A percentile compares a stretch with the other conserved stretches of the same genome.
Evolutionary conservation across 2,888 invertebrate genomes (phyloP).

Genomic region (Trachelus tabidus): DNA sequence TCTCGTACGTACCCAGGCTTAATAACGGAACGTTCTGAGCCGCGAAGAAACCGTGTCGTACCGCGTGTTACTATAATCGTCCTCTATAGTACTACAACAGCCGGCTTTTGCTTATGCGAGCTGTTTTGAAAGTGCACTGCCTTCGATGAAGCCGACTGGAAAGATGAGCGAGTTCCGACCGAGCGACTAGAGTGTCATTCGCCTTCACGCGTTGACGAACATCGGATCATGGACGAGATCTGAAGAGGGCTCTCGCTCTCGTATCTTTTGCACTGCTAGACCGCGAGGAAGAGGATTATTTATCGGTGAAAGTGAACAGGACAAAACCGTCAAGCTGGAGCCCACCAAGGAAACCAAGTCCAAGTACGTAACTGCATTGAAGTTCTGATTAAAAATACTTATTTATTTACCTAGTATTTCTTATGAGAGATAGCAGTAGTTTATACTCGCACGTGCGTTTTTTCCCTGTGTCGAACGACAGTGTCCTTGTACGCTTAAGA

Average conservation of each 20-base stretch:
- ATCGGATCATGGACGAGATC: conserved; percentile 4
- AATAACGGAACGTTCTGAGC: neutral
- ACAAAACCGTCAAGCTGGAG: conserved; percentile 26
- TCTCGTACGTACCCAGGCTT: neutral
- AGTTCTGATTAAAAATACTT: neutral
- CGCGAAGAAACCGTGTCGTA: neutral
- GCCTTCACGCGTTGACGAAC: neutral
- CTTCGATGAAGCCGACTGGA: neutral
- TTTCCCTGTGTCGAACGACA: conserved; percentile 6
- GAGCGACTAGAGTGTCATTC: neutral
- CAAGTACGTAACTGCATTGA: conserved; percentile 26
- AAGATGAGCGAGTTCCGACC: neutral
- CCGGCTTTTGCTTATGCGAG: neutral
- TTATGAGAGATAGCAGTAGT: conserved; percentile 1
- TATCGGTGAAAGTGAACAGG: neutral
- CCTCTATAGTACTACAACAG: neutral
- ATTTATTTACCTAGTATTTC: neutral
- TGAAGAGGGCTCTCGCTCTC: neutral
- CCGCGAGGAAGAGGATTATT: neutral
- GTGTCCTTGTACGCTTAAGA: neutral
- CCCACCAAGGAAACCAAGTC: conserved; percentile 28
- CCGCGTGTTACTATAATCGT: neutral
- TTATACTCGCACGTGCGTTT: conserved; percentile 10
- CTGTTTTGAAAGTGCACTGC: neutral
- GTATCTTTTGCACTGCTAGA: neutral